Evolutionary conservation across 2,113 vertebrate genomes (phyloP).

Genomic region (Asarcornis scutulata): DNA sequence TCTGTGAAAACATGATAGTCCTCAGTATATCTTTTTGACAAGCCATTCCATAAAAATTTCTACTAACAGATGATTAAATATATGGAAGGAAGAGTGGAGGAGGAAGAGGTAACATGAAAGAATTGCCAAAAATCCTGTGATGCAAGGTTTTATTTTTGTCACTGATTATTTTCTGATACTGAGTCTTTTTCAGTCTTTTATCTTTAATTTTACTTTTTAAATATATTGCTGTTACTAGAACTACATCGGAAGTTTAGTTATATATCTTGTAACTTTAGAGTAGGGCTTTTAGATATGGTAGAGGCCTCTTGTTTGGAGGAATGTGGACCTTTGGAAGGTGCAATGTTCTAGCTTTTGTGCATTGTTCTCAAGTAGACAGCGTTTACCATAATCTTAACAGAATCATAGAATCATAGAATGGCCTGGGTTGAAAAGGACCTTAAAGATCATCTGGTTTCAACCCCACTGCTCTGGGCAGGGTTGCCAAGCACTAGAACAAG

Average conservation of each 20-base stretch:
- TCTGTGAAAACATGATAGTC: constrained; percentile 42
- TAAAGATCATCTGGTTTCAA: no score
- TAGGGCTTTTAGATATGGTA: neutral
- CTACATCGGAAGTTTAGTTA: neutral
- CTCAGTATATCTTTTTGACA: constrained; percentile 44
- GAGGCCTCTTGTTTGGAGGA: neutral
- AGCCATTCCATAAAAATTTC: constrained; percentile 2
- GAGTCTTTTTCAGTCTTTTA: neutral
- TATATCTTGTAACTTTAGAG: neutral
- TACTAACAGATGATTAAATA: constrained; percentile 15
- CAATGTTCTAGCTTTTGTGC: neutral
- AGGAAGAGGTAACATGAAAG: neutral
- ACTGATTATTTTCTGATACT: neutral
- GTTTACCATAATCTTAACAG: neutral
- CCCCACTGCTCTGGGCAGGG: no score
- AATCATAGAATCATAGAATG: no score
- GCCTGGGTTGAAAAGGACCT: no score
- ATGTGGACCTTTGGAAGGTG: neutral
- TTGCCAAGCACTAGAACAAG: no score
- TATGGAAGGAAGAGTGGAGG: neutral
- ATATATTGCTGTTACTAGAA: neutral
- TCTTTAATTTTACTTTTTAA: neutral
- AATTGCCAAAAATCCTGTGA: neutral
- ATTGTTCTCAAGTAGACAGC: neutral
- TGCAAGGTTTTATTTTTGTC: neutral